phyloP scores from a whole-genome alignment of 2,797 vertebrate species.

The Acipenser transmontanus region DNA sequence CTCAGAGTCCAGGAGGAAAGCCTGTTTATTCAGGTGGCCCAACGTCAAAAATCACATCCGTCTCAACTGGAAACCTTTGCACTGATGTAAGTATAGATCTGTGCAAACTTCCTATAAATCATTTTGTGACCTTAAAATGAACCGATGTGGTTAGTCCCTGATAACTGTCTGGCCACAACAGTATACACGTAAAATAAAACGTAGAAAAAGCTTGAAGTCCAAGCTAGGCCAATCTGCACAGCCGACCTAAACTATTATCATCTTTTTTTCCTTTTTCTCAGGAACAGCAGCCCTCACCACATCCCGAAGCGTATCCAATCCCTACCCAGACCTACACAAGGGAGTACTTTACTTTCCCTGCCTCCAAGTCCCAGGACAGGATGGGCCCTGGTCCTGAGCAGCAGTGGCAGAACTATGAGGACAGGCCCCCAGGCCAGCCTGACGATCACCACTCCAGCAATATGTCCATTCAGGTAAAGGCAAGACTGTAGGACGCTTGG shows the following conservation, averaged over 20 bases:
- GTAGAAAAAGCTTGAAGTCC: too few species aligned
- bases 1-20: slow-evolving; percentile 87
- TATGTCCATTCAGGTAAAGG: slow-evolving; percentile 71
- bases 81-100: slow-evolving; percentile 72
- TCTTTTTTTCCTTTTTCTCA: slow-evolving; percentile 30
- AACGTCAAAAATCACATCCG: slow-evolving; percentile 90
- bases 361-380: slow-evolving; percentile 86
- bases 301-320: slow-evolving; percentile 91
- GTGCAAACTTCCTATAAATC: neutral
- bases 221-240: too few species aligned
- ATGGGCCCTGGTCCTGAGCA: slow-evolving; percentile 51
- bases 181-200: too few species aligned
- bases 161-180: too few species aligned
- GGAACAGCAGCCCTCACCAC: slow-evolving; percentile 78
- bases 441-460: slow-evolving; percentile 67
- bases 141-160: too few species aligned
- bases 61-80: slow-evolving; percentile 95
- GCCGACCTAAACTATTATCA: neutral
- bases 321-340: slow-evolving; percentile 92
- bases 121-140: neutral
- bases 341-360: slow-evolving; percentile 96
- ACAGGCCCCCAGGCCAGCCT: slow-evolving; percentile 57
- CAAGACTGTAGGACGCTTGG: neutral
- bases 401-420: slow-evolving; percentile 82
- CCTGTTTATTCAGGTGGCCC: slow-evolving; percentile 73